Evolutionary conservation across 2,797 vertebrate genomes (phyloP).

Genomic region (Orientallactaga sibirica): DNA sequence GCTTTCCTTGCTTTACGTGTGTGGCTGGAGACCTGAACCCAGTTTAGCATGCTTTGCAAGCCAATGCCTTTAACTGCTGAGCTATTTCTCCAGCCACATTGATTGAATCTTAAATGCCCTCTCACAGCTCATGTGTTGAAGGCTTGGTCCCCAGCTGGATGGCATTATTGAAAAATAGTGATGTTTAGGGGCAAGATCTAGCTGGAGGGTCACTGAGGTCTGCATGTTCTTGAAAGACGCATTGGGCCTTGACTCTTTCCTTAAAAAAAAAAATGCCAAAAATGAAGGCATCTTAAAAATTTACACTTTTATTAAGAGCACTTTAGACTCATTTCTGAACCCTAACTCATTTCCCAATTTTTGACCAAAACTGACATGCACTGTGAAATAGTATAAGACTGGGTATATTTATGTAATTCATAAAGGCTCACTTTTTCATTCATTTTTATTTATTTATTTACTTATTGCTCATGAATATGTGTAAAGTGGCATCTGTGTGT

Average conservation of each 20-base stretch:
- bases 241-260: neutral
- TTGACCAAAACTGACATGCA: neutral
- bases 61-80: too few relatives aligned
- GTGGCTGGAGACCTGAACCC: too few relatives aligned
- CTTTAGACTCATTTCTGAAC: neutral
- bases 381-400: neutral
- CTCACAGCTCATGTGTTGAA: neutral
- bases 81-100: too few relatives aligned
- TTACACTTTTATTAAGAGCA: too few relatives aligned
- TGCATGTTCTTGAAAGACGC: neutral
- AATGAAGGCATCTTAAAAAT: too few relatives aligned
- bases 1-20: too few relatives aligned
- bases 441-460: too few relatives aligned
- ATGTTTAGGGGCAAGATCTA: neutral
- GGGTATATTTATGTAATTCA: neutral
- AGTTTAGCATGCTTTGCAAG: too few relatives aligned
- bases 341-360: neutral
- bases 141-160: neutral
- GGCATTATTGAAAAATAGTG: neutral
- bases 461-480: too few relatives aligned
- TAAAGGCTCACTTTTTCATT: neutral
- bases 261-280: too few relatives aligned
- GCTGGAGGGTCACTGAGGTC: neutral
- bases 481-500: too few relatives aligned
- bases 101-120: neutral